Percentiles rank a stretch among this genome's conserved stretches.
Evolutionary conservation across 2,113 vertebrate species (phyloP).

Genomic region (Peromyscus maniculatus): DNA sequence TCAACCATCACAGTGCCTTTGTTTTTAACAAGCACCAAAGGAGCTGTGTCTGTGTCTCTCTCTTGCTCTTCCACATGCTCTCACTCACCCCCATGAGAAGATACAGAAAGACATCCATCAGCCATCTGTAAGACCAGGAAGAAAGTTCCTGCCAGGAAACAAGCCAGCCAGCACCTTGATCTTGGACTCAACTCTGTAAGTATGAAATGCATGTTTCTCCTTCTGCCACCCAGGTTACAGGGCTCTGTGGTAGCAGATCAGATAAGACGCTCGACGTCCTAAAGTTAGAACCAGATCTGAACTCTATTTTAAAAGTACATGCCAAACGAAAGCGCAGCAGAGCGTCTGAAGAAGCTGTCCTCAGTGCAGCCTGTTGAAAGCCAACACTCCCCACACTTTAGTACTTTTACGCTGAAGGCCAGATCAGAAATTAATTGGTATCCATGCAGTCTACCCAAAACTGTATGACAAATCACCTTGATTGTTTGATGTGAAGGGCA

Average conservation of each 20-base stretch:
- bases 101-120: background rate
- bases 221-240: background rate
- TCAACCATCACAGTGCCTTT: background rate
- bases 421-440: slow-evolving; percentile 11
- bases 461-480: background rate
- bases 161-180: background rate
- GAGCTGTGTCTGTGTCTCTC: background rate
- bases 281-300: background rate
- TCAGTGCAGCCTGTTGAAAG: background rate
- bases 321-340: slow-evolving; percentile 8
- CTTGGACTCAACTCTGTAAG: background rate
- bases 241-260: background rate
- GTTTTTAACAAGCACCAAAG: background rate
- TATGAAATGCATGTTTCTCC: background rate
- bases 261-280: slow-evolving; percentile 2
- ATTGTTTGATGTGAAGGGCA: background rate
- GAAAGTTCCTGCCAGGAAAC: background rate
- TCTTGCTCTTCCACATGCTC: background rate
- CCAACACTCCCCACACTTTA: background rate
- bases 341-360: background rate
- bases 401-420: background rate
- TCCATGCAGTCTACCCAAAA: background rate
- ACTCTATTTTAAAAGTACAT: slow-evolving; percentile 33
- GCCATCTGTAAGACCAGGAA: background rate
- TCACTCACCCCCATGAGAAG: background rate